Evolutionary conservation across 1,140 invertebrate species (phyloP), one percentile per base, ranked within the genome.

Genomic region (Sinella curviseta): DNA sequence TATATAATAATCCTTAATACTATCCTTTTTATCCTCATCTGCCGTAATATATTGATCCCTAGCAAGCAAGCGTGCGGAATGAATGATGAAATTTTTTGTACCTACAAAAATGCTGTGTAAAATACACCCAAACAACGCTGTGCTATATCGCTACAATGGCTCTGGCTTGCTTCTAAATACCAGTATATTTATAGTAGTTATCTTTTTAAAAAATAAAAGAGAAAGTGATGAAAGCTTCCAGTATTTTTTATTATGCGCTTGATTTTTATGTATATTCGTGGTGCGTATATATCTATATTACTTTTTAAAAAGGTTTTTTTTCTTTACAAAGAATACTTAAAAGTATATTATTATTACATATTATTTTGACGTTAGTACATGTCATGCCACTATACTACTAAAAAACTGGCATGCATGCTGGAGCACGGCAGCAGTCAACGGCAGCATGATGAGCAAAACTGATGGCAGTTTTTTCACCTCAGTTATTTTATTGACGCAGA

Each of bases 51-150:
- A 48, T 48, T 48, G 39, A 48, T 48, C 39, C 39, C 57, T n/a
- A 26, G 57, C 57, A 65, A 65, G 57, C 16, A 70, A 70, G 65
- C n/a, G 65, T 70, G 65, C n/a, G 65, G 65, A 70, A 70, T 70
- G 65, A 70, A 70, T 70, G 65, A 33, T 65, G 24, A 65, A 26
- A 65, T 8, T n/a, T 48, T 65, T 26, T 65, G 57, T 65, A 26
- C 4, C 24, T 65, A n/a, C 57, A 65, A 65, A n/a, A 60, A 60
- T n/a, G 12, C 30, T 8, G 26, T 70, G 12, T 31, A 26, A 26
- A 60, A 60, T 26, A 60, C 24, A 17, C 24, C 8, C 24, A 70
- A 31, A 70, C 12, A 31, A 8, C 8, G 26, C 65, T 65, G 24
- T 70, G 65, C 65, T 70, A 33, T 70, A 70, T 70, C 30, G 8